A percentile compares a stretch with the other conserved stretches of the same genome.
Evolutionary conservation across 2,797 vertebrate genomes (phyloP).

Genomic region (Meriones psammophilus): DNA sequence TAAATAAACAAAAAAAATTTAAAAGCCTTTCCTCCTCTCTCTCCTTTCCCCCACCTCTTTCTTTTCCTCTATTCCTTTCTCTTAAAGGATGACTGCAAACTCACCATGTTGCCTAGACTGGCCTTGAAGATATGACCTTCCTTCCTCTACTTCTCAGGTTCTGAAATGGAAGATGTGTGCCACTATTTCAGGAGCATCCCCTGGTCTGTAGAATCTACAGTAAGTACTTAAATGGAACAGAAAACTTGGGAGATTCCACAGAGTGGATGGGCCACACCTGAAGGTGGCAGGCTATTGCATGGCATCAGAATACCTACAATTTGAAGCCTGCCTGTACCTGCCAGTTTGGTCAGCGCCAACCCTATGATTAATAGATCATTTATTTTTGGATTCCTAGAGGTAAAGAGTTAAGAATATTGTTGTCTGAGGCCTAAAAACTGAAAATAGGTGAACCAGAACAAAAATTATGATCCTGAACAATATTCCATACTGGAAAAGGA

Average conservation of each 20-base stretch:
- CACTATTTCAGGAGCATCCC: background rate
- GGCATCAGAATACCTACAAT: background rate
- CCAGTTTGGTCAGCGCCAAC: background rate
- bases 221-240: background rate
- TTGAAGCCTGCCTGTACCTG: background rate
- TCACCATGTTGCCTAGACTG: background rate
- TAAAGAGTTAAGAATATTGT: background rate
- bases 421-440: background rate
- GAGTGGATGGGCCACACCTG: background rate
- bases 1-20: background rate
- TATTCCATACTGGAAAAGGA: background rate
- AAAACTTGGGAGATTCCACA: background rate
- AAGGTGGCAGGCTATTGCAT: background rate
- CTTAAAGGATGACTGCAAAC: background rate
- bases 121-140: background rate
- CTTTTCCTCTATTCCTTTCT: background rate
- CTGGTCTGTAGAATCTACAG: background rate
- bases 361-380: background rate
- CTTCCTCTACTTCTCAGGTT: background rate
- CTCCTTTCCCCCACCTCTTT: background rate
- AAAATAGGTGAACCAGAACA: background rate
- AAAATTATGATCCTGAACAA: background rate
- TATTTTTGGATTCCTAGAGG: constrained; percentile 54
- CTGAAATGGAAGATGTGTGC: background rate
- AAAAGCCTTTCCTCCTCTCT: background rate